Evolutionary conservation across 2,888 invertebrate species (phyloP).

Genomic region (Tachina lurida): DNA sequence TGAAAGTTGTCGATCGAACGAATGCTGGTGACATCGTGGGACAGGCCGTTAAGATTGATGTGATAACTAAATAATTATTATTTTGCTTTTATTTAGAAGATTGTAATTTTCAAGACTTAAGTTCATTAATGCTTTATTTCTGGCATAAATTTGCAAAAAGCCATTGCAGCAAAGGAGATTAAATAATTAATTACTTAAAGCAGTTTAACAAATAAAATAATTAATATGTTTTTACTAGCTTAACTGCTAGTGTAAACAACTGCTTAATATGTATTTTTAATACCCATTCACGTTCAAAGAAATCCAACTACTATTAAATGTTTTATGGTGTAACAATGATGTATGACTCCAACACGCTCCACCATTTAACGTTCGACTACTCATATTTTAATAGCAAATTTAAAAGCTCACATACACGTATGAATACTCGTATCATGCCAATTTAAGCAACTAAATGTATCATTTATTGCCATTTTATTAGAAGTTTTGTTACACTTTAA

Average conservation of each 20-base stretch:
- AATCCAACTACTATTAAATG: conserved; percentile 28
- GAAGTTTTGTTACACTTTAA: conserved; percentile 70
- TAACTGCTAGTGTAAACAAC: conserved; percentile 39
- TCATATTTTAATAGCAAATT: conserved; percentile 51
- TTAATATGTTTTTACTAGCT: not conserved
- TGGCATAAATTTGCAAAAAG: no score
- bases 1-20: no score
- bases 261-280: not conserved
- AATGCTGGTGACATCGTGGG: no score
- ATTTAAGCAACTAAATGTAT: conserved; percentile 62
- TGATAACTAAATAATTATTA: no score
- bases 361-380: conserved; percentile 55
- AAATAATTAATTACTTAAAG: not conserved
- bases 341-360: conserved; percentile 69
- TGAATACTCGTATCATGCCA: conserved; percentile 46
- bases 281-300: conserved; percentile 1
- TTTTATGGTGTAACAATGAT: conserved; percentile 73
- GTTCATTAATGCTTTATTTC: no score
- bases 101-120: no score
- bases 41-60: no score
- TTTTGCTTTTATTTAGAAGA: no score
- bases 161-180: no score
- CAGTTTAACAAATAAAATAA: not conserved
- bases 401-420: conserved; percentile 43
- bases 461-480: conserved; percentile 69